A percentile compares a stretch with the other conserved stretches of the same genome.
Conservation (phyloP, 2,797 vertebrate genomes). For the Neosilurus mollespiculum region DNA sequence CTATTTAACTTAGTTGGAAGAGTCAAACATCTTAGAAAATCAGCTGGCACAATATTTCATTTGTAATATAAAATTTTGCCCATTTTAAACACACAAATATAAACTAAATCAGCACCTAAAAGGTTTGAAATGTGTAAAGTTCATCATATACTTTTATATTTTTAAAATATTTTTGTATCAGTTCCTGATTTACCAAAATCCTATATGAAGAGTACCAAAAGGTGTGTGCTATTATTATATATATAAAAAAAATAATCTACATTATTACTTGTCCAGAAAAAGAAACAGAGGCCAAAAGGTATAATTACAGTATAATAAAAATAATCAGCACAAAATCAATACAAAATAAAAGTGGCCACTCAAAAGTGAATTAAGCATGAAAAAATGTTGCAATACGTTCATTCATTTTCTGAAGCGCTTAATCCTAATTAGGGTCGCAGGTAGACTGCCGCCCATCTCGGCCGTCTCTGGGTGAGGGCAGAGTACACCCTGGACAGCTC, state of each 20-base stretch:
- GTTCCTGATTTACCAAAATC: neutral
- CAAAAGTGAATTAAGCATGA: neutral
- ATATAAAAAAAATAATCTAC: too few relatives aligned
- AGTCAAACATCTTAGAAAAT: neutral
- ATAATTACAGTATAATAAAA: neutral
- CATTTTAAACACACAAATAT: neutral
- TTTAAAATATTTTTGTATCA: neutral
- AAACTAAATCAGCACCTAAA: neutral
- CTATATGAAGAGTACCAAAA: neutral
- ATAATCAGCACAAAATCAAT: neutral
- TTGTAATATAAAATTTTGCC: neutral
- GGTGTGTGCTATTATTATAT: neutral
- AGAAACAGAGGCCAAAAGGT: neutral
- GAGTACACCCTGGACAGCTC: too few relatives aligned
- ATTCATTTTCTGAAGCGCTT: too few relatives aligned
- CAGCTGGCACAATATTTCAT: neutral
- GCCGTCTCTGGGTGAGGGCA: too few relatives aligned
- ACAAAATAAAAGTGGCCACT: neutral
- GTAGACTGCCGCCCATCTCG: too few relatives aligned
- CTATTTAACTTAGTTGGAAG: neutral
- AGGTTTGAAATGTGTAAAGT: neutral
- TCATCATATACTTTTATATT: neutral
- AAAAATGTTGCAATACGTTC: neutral
- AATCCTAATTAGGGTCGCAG: too few relatives aligned
- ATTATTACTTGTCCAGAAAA: neutral